Conservation (phyloP, 2,888 invertebrate species). For the Hetaerina titia region DNA sequence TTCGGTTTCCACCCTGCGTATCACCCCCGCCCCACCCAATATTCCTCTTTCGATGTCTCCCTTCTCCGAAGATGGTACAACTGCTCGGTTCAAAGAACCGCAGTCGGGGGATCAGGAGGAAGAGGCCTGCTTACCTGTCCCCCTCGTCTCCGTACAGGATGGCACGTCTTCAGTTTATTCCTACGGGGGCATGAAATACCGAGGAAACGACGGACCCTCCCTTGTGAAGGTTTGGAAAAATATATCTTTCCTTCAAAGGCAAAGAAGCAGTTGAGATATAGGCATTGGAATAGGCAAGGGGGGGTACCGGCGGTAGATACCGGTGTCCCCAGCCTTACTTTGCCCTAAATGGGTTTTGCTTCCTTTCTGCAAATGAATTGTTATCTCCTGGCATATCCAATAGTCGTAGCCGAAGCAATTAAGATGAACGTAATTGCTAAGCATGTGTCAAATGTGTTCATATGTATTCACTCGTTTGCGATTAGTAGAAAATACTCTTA, state of each 20-base stretch:
- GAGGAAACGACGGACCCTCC: neutral
- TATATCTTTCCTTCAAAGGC: neutral
- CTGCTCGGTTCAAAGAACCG: neutral
- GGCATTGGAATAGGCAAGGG: neutral
- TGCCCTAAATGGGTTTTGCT: too few relatives aligned
- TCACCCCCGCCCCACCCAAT: neutral
- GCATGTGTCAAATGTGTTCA: too few relatives aligned
- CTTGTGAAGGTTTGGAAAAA: neutral
- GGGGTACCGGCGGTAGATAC: too few relatives aligned
- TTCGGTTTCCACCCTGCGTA: neutral
- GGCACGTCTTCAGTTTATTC: neutral
- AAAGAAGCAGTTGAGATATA: neutral
- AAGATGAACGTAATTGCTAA: too few relatives aligned
- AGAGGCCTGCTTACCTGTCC: neutral
- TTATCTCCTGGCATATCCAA: too few relatives aligned
- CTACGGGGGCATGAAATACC: neutral
- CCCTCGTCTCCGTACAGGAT: neutral
- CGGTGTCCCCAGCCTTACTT: too few relatives aligned
- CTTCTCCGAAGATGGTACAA: neutral
- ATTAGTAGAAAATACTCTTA: too few relatives aligned
- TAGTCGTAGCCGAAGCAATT: too few relatives aligned
- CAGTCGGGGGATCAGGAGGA: neutral
- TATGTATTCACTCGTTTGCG: too few relatives aligned
- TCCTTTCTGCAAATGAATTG: too few relatives aligned
- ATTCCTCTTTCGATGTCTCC: neutral